Evolutionary conservation across 1,140 invertebrate genomes (phyloP), one percentile per base, ranked within the genome.

Genomic region (Ostrea edulis): DNA sequence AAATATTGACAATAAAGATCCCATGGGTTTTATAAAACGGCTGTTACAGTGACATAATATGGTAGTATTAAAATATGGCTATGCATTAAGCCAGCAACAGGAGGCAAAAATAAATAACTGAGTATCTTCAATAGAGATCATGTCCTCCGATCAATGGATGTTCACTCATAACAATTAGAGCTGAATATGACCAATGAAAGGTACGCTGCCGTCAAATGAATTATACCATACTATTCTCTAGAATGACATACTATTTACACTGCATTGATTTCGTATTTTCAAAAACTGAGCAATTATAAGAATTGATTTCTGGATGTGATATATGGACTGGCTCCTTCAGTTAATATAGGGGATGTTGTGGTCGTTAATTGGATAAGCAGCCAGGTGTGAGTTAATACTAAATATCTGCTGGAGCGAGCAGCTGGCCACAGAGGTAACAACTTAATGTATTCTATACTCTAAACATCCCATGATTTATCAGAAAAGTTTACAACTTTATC

Each of bases 1-100:
- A 71, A 35, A 35, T 71, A 71, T 71, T 44, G 35, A 44, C 68
- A 71, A 71, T 71, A 71, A 71, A 71, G 12, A 71, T 71, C 68
- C 25, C 35, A 29, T n/a, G 7, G 14, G 14, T 71, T 71, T 35
- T 71, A 71, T 71, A 25, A 29, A 29, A 14, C 68, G 12, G 11
- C 29, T 29, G 68, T 29, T 14, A 14, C 68, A 29, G 68, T 71
- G 68, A 71, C 68, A 71, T 71, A 71, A 71, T 29, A 71, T 35
- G 12, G 68, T 25, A 11, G 0, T 35, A 71, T 71, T 71, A 35
- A 71, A 71, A 35, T 35, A 71, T 25, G 25, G 25, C 25, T 35
- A 71, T 71, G 22, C 68, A 35, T 71, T 29, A 71, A 29, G 68
- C 29, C 29, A 25, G 68, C 68, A 71, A 71, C 68, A 71, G 68